Percentiles rank a stretch among this genome's conserved stretches.
phyloP scores from a whole-genome alignment of 2,113 vertebrate genomes.

The Xenopus laevis region DNA sequence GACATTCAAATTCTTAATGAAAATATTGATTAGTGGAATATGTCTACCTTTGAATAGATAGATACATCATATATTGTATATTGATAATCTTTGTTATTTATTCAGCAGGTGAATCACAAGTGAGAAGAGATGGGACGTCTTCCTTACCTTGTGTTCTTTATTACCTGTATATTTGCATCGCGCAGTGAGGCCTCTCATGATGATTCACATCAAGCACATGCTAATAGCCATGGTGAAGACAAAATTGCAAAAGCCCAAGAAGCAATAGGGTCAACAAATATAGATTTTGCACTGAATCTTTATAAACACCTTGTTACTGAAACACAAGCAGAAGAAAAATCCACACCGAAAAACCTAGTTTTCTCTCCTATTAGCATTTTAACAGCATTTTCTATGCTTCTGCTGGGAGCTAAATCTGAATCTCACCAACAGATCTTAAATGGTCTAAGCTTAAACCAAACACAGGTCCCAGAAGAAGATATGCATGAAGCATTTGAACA shows the following conservation, averaged over 20 bases:
- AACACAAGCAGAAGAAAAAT: background rate
- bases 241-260: background rate
- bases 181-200: background rate
- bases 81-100: background rate
- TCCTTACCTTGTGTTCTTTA: background rate
- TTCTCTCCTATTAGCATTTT: conserved; percentile 67
- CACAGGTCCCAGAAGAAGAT: conserved; percentile 19
- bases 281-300: conserved; percentile 70
- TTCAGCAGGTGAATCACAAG: background rate
- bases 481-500: conserved; percentile 59
- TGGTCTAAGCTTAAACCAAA: conserved; percentile 59
- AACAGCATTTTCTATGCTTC: conserved; percentile 58
- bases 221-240: too few relatives aligned
- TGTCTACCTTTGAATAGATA: too few relatives aligned
- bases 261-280: conserved; percentile 41
- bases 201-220: background rate
- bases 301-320: conserved; percentile 63
- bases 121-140: background rate
- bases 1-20: too few relatives aligned
- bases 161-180: background rate
- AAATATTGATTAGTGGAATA: too few relatives aligned
- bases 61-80: too few relatives aligned
- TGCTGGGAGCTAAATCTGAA: conserved; percentile 50
- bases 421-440: conserved; percentile 62
- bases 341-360: conserved; percentile 60